Conservation (phyloP, 2,888 invertebrate genomes). For the Parnassius smintheus region DNA sequence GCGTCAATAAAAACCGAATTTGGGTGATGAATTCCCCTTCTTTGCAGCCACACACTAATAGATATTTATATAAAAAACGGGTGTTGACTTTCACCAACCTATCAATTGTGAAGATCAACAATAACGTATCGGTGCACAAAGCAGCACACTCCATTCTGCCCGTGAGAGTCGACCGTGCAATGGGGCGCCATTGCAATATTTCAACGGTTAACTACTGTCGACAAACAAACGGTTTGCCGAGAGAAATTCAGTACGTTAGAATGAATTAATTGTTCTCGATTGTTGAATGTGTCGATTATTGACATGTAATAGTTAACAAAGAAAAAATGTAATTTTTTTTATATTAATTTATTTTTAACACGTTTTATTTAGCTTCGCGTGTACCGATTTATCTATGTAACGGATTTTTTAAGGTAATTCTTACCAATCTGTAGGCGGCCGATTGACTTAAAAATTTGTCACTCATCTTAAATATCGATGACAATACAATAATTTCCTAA, state of each 20-base stretch:
- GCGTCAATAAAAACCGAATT: no score
- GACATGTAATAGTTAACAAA: not conserved
- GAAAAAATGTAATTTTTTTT: no score
- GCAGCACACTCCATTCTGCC: not conserved
- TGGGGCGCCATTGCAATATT: not conserved
- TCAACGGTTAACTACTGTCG: not conserved
- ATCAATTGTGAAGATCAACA: not conserved
- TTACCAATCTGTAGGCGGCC: no score
- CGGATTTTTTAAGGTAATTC: no score
- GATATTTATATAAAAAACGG: not conserved
- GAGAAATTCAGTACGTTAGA: constrained; percentile 8
- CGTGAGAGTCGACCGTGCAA: not conserved
- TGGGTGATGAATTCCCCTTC: no score
- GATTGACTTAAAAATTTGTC: no score
- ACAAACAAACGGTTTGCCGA: constrained; percentile 9
- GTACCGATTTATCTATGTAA: no score
- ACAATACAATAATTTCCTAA: no score
- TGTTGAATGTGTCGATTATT: constrained; percentile 1
- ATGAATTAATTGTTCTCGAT: constrained; percentile 19
- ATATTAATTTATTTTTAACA: no score
- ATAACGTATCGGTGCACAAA: not conserved
- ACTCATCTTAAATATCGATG: no score
- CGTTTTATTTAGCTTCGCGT: no score
- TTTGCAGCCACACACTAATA: no score
- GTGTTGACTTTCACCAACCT: not conserved